Conservation (phyloP, 1,140 invertebrate species). For the Bombus vancouverensis region DNA sequence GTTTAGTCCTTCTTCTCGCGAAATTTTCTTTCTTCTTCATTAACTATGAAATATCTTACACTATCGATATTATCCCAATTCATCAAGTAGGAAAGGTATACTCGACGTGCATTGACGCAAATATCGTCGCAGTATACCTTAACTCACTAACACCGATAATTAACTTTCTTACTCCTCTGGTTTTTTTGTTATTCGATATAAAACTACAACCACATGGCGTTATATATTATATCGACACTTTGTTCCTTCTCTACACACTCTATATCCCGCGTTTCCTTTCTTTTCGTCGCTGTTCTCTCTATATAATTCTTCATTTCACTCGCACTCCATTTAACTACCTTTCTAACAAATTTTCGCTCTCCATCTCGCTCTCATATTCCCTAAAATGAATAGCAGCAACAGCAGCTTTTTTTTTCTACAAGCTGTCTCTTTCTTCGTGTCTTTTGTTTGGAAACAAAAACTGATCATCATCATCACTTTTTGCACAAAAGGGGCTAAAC, state of each 20-base stretch:
- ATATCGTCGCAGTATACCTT: slow-evolving; percentile 67
- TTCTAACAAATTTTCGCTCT: neutral
- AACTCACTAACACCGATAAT: slow-evolving; percentile 78
- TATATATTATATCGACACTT: slow-evolving; percentile 54
- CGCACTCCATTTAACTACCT: slow-evolving; percentile 6
- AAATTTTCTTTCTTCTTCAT: slow-evolving; percentile 56
- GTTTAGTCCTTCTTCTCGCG: slow-evolving; percentile 16
- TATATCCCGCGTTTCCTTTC: slow-evolving; percentile 7
- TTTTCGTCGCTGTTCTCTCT: neutral
- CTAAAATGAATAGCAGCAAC: slow-evolving; percentile 22
- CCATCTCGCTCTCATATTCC: slow-evolving; percentile 4
- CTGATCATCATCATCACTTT: neutral
- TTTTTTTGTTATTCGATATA: slow-evolving; percentile 71
- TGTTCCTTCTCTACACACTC: slow-evolving; percentile 50
- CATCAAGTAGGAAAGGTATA: slow-evolving; percentile 73
- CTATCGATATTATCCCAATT: slow-evolving; percentile 79
- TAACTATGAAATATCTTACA: slow-evolving; percentile 79
- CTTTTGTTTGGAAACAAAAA: slow-evolving; percentile 24
- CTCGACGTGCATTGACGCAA: slow-evolving; percentile 44
- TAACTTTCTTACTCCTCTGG: slow-evolving; percentile 70
- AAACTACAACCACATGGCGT: slow-evolving; percentile 74
- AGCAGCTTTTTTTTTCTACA: slow-evolving; percentile 12
- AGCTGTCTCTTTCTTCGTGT: neutral
- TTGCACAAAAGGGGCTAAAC: slow-evolving; percentile 37
- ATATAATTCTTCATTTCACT: slow-evolving; percentile 12